Evolutionary conservation across 2,888 invertebrate genomes (phyloP), one percentile per base, ranked within the genome.

Genomic region (Scrobipalpa atriplicella): DNA sequence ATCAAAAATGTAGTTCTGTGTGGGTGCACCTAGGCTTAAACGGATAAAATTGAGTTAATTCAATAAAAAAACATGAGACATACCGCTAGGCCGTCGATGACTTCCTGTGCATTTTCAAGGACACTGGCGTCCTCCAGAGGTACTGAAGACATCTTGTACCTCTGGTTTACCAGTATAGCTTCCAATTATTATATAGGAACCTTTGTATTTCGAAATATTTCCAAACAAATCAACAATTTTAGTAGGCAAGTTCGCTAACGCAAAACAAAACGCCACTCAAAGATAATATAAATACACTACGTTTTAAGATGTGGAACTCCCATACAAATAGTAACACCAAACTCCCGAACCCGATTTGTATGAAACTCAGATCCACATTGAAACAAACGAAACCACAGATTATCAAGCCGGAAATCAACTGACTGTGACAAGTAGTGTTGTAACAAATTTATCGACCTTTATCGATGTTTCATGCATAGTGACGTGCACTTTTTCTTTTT

Each of bases 21-120:
- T 56, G 10, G 2, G 18, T 19, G 19, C 21, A 11, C 2, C 29
- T 29, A 29, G 29, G 29, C 54, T 56, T 29, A 11, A 0, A 11
- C 5, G 21, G 11, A 56, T 13, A 21, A 56, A 56, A 56, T 29
- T 5, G 47, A 47, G 47, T 13, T 56, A 21, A 13, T 56, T 56
- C 21, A 56, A 52, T 52, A 52, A 19, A 52, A 54, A 21, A 13
- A 13, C 11, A 29, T 11, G 11, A 13, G n/a, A 13, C 54, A 21
- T 79, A 92, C 92, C 77, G 80, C 71, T 65, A 92, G 72, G 19
- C 74, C 72, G n/a, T 86, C 82, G 64, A 92, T 78, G 41, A 86
- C 72, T 75, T 85, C 83, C 21, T 77, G 74, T 19, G 85, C 77
- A 78, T 89, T 82, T 69, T 86, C 84, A 69, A 82, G 68, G 11